These are phyloP conservation scores for Sebastes miniatus DNA, from an alignment of 2,797 vertebrate species.

Conservation along the genomic window DNA sequence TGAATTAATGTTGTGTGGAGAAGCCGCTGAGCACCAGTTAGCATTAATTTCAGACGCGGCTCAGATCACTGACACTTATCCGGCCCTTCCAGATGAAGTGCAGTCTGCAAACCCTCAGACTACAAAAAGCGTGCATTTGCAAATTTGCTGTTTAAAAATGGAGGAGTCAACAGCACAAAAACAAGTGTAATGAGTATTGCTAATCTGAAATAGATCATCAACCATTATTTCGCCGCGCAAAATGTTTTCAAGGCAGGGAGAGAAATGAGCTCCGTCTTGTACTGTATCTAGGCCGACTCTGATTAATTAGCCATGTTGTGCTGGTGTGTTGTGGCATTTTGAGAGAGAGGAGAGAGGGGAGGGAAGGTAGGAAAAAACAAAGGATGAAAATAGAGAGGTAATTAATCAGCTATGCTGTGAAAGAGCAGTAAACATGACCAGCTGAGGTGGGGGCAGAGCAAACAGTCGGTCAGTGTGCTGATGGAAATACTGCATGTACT, in stretches of 20 bases:
- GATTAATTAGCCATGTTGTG: conserved; percentile 84
- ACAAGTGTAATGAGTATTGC: conserved; percentile 64
- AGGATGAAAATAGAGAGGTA: conserved; percentile 76
- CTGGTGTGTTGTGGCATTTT: conserved; percentile 74
- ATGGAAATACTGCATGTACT: conserved; percentile 11
- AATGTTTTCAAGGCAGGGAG: conserved; percentile 47
- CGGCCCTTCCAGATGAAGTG: conserved; percentile 60
- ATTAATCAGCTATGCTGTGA: conserved; percentile 78
- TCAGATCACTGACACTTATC: conserved; percentile 66
- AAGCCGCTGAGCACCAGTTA: conserved; percentile 63
- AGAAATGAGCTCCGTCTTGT: conserved; percentile 55
- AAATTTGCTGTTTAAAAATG: conserved; percentile 52
- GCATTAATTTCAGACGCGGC: conserved; percentile 67
- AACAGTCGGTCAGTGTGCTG: conserved; percentile 30
- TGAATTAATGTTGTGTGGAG: conserved; percentile 71
- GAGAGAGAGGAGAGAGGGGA: conserved; percentile 34
- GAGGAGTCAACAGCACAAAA: conserved; percentile 50
- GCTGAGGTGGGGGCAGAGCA: conserved; percentile 30
- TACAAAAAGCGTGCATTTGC: conserved; percentile 19
- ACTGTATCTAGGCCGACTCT: conserved; percentile 77
- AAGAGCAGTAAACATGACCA: conserved; percentile 59
- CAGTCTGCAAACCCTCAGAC: conserved; percentile 33
- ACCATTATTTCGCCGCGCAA: conserved; percentile 37
- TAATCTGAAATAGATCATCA: conserved; percentile 71
- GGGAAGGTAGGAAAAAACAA: background rate